A percentile compares a stretch with the other conserved stretches of the same genome.
Conservation (phyloP, 1,140 invertebrate species). For the Drosophila nebulosa region DNA sequence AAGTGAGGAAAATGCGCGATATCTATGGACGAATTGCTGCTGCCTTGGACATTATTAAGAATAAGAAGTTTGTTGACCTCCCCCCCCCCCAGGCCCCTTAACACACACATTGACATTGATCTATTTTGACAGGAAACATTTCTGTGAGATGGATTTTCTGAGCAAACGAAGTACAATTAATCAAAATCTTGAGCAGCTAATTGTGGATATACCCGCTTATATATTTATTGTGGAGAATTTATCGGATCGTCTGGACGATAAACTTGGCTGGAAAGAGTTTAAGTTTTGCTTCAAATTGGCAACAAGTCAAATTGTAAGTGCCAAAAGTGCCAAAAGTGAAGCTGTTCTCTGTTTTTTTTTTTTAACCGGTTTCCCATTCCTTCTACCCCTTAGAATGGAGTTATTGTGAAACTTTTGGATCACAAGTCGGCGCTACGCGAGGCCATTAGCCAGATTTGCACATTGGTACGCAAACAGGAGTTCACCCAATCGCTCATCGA, state of each 20-base stretch:
- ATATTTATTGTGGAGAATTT: conserved; percentile 85
- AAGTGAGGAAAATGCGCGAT: conserved; percentile 73
- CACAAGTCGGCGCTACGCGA: conserved; percentile 81
- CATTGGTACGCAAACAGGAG: conserved; percentile 84
- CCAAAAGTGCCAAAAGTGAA: too few species aligned
- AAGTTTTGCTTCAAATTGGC: conserved; percentile 87
- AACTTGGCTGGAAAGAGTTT: conserved; percentile 86
- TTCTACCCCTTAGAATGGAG: conserved; percentile 83
- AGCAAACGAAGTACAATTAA: conserved; percentile 84
- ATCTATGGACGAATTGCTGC: conserved; percentile 70
- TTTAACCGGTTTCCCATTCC: too few species aligned
- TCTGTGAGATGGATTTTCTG: conserved; percentile 83
- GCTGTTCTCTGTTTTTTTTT: too few species aligned
- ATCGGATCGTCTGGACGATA: conserved; percentile 84
- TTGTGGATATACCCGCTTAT: conserved; percentile 85
- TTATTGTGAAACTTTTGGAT: conserved; percentile 82
- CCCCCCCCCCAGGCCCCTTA: not conserved
- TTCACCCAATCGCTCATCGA: conserved; percentile 83
- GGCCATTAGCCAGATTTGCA: conserved; percentile 81
- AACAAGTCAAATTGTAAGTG: conserved; percentile 86
- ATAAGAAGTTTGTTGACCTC: conserved; percentile 57
- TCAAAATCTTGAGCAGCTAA: conserved; percentile 84
- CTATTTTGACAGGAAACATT: conserved; percentile 82
- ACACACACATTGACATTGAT: too few species aligned
- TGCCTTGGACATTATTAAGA: conserved; percentile 69